Evolutionary conservation across 23 tunicate species (phyloP), one percentile per base, ranked within the genome.

Genomic region (Trididemnum nubilum): DNA sequence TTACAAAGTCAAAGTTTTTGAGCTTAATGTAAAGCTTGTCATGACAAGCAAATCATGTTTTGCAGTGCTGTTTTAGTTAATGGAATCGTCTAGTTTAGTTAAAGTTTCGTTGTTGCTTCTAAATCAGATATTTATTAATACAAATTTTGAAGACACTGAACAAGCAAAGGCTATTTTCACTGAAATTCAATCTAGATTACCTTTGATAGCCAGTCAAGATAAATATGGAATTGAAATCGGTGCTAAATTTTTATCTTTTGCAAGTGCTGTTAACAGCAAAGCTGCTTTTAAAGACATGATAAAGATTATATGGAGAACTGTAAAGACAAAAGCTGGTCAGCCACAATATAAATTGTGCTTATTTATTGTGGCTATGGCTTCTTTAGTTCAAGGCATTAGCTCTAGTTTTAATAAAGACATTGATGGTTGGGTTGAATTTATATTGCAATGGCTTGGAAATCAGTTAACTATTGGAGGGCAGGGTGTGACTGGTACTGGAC

Each of bases 391-490:
- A 33, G 58, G 19, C 19, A 39, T 72, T 2, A 36, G 33, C 34
- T 18, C 69, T 2, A 33, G 23, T 0, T 36, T 28, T 21, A 35
- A 57, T 12, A 38, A 54, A 1, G 12, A 50, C 28, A 51, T 70
- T 15, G 82, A 76, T 33, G 28, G 9, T 5, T 88, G 93, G 93
- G 31, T 39, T 21, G 19, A 36, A 2, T 0, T 26, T 21, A 57
- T 81, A 9, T 34, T 63, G 0, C 29, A 57, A 21, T 88, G 93
- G 93, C 33, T 88, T 15, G 93, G 93, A 1, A 51, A 33, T 29
- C 93, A 88, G 52, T 35, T 88, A 33, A 88, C 93, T 2, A 88
- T 82, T 1, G 93, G 93, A 34, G 93, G 93, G 2, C 71, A 88
- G 50, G 93, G 93, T 3, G 93, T 88, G 0, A 88, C 83, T 58